Percentiles rank a stretch among this genome's conserved stretches.
Conservation (phyloP, 2,888 invertebrate genomes). For the Diarsia mendica region DNA sequence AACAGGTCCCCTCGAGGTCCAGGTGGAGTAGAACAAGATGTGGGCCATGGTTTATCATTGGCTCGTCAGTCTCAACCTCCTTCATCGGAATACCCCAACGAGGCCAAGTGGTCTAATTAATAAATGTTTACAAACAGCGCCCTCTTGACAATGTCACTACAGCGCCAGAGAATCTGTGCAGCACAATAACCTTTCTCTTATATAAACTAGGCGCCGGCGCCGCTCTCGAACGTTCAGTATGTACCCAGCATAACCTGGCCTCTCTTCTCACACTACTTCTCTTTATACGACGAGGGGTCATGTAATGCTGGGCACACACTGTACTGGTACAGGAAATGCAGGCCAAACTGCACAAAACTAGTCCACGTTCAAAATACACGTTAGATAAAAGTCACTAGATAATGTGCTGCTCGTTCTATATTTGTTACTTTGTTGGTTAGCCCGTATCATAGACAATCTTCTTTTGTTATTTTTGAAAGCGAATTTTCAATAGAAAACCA, state of each 20-base stretch:
- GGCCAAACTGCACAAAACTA: constrained; percentile 51
- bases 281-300: too few species aligned
- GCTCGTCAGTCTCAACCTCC: too few species aligned
- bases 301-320: too few species aligned
- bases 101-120: neutral
- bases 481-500: constrained; percentile 19
- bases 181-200: constrained; percentile 54
- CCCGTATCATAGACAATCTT: neutral
- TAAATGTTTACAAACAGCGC: neutral
- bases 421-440: constrained; percentile 19
- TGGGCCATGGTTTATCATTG: neutral
- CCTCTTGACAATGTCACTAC: neutral
- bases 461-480: neutral
- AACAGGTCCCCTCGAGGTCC: neutral
- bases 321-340: constrained; percentile 40
- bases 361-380: constrained; percentile 60
- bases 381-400: constrained; percentile 45
- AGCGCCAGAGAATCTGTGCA: constrained; percentile 4
- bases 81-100: neutral
- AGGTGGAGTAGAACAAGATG: neutral
- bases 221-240: neutral
- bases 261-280: too few species aligned
- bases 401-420: constrained; percentile 35
- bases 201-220: constrained; percentile 31
- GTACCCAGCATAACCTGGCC: too few species aligned